Evolutionary conservation across 1,140 invertebrate genomes (phyloP), one percentile per base, ranked within the genome.

Genomic region (Ceratitis capitata): DNA sequence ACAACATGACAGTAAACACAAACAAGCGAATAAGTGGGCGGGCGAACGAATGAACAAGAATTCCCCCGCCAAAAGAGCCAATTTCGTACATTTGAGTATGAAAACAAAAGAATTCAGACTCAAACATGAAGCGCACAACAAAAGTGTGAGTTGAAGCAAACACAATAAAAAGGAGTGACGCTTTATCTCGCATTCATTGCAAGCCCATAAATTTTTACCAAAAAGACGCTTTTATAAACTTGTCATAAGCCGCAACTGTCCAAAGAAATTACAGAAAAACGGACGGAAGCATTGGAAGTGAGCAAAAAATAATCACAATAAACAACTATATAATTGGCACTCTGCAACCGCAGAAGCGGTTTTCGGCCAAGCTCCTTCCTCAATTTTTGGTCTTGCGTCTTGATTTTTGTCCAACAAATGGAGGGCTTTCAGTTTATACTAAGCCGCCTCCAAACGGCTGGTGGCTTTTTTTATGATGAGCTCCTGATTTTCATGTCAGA

Each of bases 181-280:
- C n/a, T 6, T 78, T 78, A 78, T 78, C 39, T 12, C 39, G 51
- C n/a, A n/a, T 19, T 12, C 29, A 29, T 7, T 5, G 69, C 69
- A 78, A 45, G 69, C 6, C 23, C 69, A 78, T 78, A 78, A 78
- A 45, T 78, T 45, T 74, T 7, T 19, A 7, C 35, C 64, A 74
- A 74, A 74, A 2, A 47, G 42, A 2, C 69, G 69, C 23, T 78
- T 78, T 78, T 78, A 78, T 78, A 78, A 78, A n/a, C n/a, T n/a
- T n/a, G n/a, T n/a, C n/a, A n/a, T n/a, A n/a, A n/a, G 69, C n/a
- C n/a, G 29, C 35, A 23, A 78, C 23, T 78, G 69, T 64, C 23
- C n/a, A 5, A 42, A 39, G 35, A n/a, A n/a, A n/a, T n/a, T 4
- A 74, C 51, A 39, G 12, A 4, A 74, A 23, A 39, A n/a, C n/a